These are phyloP conservation scores for Aptenodytes forsteri DNA, from an alignment of 2,113 vertebrate species.

Conservation along the genomic window DNA sequence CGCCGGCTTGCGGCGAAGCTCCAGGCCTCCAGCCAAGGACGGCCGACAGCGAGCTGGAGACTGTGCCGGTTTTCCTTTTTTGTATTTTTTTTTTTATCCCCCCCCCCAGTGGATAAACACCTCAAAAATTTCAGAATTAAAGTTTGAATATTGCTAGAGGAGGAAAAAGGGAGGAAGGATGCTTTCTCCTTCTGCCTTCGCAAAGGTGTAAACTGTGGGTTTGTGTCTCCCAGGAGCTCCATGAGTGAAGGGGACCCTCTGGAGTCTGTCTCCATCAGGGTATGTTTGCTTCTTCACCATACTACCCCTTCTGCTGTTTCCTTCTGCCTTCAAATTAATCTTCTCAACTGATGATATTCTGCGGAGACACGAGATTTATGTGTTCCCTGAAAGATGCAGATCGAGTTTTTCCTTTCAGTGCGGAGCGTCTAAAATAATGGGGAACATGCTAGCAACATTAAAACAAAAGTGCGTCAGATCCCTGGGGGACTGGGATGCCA, in stretches of 20 bases:
- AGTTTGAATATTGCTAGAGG: not conserved
- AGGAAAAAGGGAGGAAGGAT: not conserved
- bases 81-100: not conserved
- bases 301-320: not conserved
- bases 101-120: not conserved
- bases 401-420: slow-evolving; percentile 1
- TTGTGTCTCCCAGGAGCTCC: not conserved
- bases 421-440: slow-evolving; percentile 6
- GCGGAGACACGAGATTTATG: not conserved
- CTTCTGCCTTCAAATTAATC: not conserved
- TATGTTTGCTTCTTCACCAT: not conserved
- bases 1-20: not conserved
- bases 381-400: not conserved
- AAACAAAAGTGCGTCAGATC: slow-evolving; percentile 32
- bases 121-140: not conserved
- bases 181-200: not conserved
- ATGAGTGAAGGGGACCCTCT: not conserved
- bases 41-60: not conserved
- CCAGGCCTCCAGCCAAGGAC: slow-evolving; percentile 7
- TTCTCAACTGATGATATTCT: not conserved
- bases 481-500: not conserved
- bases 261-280: not conserved
- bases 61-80: not conserved
- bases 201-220: not conserved
- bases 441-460: not conserved